phyloP scores from a whole-genome alignment of 2,797 vertebrate genomes.

The Urophycis tenuis region DNA sequence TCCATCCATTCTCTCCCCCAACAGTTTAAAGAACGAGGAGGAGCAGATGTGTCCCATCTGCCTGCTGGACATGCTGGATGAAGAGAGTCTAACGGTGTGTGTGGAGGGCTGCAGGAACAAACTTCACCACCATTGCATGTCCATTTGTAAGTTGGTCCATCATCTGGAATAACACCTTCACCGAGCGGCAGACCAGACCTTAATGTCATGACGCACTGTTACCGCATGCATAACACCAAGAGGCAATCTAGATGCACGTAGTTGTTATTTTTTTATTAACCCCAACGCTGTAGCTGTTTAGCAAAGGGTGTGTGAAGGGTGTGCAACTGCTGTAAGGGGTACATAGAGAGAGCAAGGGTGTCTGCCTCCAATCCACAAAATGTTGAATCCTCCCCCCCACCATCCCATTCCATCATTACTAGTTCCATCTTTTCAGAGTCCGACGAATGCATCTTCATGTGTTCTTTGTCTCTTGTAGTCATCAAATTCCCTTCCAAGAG shows the following conservation, averaged over 20 bases:
- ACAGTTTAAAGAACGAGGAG: slow-evolving; percentile 84
- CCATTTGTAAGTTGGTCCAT: slow-evolving; percentile 75
- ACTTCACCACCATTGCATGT: slow-evolving; percentile 91
- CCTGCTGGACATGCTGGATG: slow-evolving; percentile 84
- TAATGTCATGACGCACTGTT: neutral
- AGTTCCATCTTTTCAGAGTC: neutral
- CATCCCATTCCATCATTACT: neutral
- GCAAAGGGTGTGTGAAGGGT: neutral
- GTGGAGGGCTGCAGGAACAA: slow-evolving; percentile 89
- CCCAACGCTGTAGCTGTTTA: neutral
- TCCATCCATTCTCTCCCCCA: neutral
- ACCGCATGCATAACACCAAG: neutral
- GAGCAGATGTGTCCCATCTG: slow-evolving; percentile 91
- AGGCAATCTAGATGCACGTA: neutral
- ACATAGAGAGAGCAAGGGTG: neutral
- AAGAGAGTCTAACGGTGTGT: slow-evolving; percentile 85
- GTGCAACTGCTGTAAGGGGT: too few species aligned
- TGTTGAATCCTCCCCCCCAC: neutral
- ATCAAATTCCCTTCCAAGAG: too few species aligned
- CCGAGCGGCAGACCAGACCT: neutral
- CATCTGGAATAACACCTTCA: neutral
- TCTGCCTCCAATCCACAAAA: neutral
- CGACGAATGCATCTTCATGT: too few species aligned
- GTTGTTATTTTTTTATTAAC: neutral
- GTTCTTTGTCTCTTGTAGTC: too few species aligned